Conservation (phyloP, 35 echinoderm and acorn worm species). For the Ophioderma brevispina region DNA sequence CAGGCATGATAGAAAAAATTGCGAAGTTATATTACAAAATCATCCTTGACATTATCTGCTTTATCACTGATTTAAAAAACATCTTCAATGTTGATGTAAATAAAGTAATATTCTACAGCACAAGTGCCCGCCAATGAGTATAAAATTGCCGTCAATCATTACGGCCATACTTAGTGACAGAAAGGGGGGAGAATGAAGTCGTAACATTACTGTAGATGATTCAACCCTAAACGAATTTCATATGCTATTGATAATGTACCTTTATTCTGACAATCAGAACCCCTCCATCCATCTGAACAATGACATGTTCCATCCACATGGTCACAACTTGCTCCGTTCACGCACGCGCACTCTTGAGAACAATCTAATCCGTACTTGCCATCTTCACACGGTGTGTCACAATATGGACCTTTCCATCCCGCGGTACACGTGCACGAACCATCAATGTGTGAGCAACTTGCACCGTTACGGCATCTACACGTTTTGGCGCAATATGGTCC, state of each 20-base stretch:
- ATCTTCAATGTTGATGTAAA: no score
- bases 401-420: conserved; percentile 57
- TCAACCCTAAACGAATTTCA: not conserved
- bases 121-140: not conserved
- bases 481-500: conserved; percentile 48
- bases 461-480: conserved; percentile 70
- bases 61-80: no score
- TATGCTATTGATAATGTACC: not conserved
- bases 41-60: no score
- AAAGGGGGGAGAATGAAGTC: no score
- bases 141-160: not conserved
- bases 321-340: conserved; percentile 49
- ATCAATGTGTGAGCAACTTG: conserved; percentile 32
- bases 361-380: conserved; percentile 71
- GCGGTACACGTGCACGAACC: conserved; percentile 50
- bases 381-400: conserved; percentile 67
- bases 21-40: no score
- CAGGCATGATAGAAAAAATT: no score
- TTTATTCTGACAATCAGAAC: not conserved
- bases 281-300: conserved; percentile 56
- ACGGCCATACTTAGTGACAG: no score
- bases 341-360: conserved; percentile 54
- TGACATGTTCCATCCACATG: conserved; percentile 58
- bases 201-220: not conserved
- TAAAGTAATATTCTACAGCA: no score